Evolutionary conservation across 2,113 vertebrate species (phyloP).

Genomic region (Ophiodon elongatus): DNA sequence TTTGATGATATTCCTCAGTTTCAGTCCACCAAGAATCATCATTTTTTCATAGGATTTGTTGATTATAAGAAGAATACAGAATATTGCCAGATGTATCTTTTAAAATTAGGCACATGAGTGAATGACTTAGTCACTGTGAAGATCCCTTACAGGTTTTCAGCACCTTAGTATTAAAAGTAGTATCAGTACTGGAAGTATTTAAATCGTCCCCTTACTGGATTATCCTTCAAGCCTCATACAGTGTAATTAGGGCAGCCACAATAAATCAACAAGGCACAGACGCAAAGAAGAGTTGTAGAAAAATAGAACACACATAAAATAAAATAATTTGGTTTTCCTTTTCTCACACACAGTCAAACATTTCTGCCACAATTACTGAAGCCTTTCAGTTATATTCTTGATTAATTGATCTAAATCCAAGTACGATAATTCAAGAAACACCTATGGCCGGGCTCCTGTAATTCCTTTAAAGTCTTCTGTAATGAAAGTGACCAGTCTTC

Average conservation of each 20-base stretch:
- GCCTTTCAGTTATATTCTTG: slow-evolving; percentile 59
- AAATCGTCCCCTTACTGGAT: background rate
- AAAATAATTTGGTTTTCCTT: background rate
- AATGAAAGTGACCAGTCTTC: slow-evolving; percentile 80
- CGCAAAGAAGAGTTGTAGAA: background rate
- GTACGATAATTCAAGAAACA: slow-evolving; percentile 67
- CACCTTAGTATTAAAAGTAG: too few species aligned
- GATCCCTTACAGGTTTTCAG: background rate
- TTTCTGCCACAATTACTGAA: slow-evolving; percentile 9
- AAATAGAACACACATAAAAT: background rate
- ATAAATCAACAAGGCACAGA: slow-evolving; percentile 14
- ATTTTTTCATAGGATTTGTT: background rate
- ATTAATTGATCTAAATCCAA: slow-evolving; percentile 64
- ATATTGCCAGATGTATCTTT: background rate
- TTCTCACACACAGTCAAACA: slow-evolving; percentile 14
- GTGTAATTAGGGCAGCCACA: background rate
- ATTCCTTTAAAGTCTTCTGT: slow-evolving; percentile 80
- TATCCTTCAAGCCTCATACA: background rate
- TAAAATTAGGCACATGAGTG: background rate
- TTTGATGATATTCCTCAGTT: background rate
- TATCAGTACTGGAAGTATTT: too few species aligned
- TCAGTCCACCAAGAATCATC: background rate
- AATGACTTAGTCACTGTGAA: slow-evolving; percentile 46
- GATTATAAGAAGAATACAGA: background rate
- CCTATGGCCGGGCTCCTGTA: slow-evolving; percentile 67